Conservation (phyloP, 2,888 invertebrate species). For the Hydropsyche betteni region DNA sequence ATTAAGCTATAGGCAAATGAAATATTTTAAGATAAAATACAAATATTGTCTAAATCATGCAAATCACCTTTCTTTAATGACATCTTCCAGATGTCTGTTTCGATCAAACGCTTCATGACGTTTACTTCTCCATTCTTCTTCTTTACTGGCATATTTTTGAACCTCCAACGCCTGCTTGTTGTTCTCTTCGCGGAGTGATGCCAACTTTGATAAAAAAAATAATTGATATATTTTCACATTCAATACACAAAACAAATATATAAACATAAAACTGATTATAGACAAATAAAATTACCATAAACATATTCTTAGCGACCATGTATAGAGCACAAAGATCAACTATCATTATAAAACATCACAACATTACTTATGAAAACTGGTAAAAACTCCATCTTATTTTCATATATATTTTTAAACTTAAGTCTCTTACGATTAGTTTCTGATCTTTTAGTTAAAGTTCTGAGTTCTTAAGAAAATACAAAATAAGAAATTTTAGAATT, state of each 20-base stretch:
- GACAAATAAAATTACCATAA: constrained; percentile 44
- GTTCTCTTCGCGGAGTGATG: constrained; percentile 48
- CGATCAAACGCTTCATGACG: constrained; percentile 64
- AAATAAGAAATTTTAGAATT: too few relatives aligned
- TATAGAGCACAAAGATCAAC: constrained; percentile 25
- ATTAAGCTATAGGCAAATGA: too few relatives aligned
- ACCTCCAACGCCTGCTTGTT: constrained; percentile 42
- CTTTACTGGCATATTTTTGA: constrained; percentile 54
- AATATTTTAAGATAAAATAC: too few relatives aligned
- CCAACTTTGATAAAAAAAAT: constrained; percentile 42
- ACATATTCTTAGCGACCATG: constrained; percentile 50
- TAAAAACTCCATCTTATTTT: background rate
- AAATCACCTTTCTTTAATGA: constrained; percentile 70
- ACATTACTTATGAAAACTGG: background rate
- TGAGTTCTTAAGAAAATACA: too few relatives aligned
- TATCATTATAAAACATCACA: constrained; percentile 22
- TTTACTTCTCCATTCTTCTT: constrained; percentile 63
- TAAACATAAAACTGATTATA: background rate
- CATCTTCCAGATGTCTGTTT: constrained; percentile 66
- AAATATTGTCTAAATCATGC: too few relatives aligned
- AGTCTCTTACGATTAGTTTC: too few relatives aligned
- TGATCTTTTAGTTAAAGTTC: too few relatives aligned
- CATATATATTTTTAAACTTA: background rate
- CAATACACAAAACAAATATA: background rate
- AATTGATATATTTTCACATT: constrained; percentile 1